Evolutionary conservation across 2,113 vertebrate species (phyloP).

Genomic region (Anolis sagrei): DNA sequence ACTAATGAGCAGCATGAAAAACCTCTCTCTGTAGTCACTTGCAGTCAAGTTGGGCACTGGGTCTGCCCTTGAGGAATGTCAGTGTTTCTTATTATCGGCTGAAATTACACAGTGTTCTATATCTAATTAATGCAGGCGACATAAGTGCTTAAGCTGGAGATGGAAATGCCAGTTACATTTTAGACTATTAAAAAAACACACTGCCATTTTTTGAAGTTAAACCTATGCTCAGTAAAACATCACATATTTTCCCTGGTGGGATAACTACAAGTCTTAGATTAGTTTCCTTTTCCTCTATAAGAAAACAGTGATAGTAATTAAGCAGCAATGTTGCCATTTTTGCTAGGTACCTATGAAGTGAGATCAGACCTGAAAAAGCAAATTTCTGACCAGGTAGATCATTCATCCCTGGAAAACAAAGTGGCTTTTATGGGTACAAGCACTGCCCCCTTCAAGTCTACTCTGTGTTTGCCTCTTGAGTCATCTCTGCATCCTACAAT

Average conservation of each 20-base stretch:
- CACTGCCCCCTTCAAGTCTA: no score
- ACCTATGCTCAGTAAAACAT: not conserved
- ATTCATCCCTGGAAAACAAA: no score
- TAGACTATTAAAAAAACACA: accelerated
- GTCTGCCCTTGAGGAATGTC: constrained; percentile 35
- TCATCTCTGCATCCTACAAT: not conserved
- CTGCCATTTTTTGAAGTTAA: constrained; percentile 15
- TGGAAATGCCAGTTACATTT: not conserved
- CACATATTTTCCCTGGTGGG: not conserved
- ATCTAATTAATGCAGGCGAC: not conserved
- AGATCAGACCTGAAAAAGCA: not conserved
- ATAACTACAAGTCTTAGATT: not conserved
- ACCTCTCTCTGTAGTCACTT: not conserved
- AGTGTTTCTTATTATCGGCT: constrained; percentile 26
- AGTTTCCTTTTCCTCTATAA: not conserved
- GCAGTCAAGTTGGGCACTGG: not conserved
- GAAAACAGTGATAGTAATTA: not conserved
- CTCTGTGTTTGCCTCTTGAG: not conserved
- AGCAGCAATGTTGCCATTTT: not conserved
- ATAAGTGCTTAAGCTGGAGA: not conserved
- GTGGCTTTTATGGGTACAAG: not conserved
- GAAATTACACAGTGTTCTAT: constrained; percentile 8
- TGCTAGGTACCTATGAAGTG: not conserved
- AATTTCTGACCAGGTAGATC: not conserved
- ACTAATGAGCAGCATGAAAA: not conserved